Evolutionary conservation across 2,888 invertebrate genomes (phyloP).

Genomic region (Yponomeuta plumbellus): DNA sequence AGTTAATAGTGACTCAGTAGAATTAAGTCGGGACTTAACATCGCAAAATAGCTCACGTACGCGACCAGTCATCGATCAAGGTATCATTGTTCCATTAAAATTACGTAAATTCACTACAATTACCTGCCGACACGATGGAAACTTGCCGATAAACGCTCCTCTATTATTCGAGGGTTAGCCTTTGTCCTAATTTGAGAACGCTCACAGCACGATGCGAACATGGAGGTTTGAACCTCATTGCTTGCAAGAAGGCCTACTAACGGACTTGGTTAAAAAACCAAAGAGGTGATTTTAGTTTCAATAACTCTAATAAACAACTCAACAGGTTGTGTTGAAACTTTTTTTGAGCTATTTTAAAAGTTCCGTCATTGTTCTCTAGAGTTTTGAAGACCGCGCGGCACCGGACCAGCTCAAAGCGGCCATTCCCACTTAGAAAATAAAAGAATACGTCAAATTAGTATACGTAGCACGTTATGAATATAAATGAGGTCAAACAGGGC

Average conservation of each 20-base stretch:
- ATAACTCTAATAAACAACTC: neutral
- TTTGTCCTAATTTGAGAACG: slow-evolving; percentile 4
- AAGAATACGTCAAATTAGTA: slow-evolving; percentile 70
- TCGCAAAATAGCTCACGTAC: slow-evolving; percentile 33
- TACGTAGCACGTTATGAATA: slow-evolving; percentile 69
- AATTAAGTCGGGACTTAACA: slow-evolving; percentile 9
- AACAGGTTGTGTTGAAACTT: neutral
- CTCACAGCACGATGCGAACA: neutral
- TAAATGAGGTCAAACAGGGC: slow-evolving; percentile 73
- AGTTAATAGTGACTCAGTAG: slow-evolving; percentile 3
- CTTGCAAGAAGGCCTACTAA: neutral
- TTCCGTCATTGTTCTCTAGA: slow-evolving; percentile 6
- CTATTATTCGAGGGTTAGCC: slow-evolving; percentile 32
- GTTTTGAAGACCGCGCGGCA: slow-evolving; percentile 39
- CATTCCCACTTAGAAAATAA: slow-evolving; percentile 61
- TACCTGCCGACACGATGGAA: slow-evolving; percentile 29
- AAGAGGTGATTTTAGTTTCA: no score
- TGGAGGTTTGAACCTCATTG: neutral
- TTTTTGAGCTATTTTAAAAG: slow-evolving; percentile 8
- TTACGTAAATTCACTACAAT: slow-evolving; percentile 37
- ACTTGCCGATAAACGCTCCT: slow-evolving; percentile 34
- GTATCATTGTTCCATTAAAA: slow-evolving; percentile 47
- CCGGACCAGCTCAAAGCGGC: slow-evolving; percentile 53
- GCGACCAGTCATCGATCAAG: slow-evolving; percentile 34
- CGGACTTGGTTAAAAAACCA: no score